phyloP scores from a whole-genome alignment of 2,113 vertebrate species.

The Ptilorrhoa leucosticta region DNA sequence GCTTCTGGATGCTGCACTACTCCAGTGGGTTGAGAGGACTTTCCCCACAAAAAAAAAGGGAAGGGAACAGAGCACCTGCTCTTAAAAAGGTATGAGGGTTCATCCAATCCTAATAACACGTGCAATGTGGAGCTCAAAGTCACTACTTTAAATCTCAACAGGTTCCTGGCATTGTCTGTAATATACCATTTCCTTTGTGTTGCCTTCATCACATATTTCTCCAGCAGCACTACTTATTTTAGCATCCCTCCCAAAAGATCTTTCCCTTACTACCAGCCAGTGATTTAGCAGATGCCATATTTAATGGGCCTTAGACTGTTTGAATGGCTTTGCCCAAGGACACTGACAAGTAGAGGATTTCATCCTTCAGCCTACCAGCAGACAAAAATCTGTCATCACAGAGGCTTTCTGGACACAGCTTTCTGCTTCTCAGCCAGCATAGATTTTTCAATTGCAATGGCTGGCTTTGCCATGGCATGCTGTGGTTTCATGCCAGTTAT shows the following conservation, averaged over 20 bases:
- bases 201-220: neutral
- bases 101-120: neutral
- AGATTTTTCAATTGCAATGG: neutral
- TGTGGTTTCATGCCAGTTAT: neutral
- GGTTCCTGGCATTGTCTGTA: neutral
- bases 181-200: neutral
- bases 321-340: neutral
- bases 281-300: neutral
- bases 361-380: neutral
- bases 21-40: neutral
- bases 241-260: neutral
- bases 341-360: neutral
- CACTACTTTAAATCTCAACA: neutral
- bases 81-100: neutral
- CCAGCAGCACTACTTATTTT: neutral
- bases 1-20: neutral
- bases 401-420: neutral
- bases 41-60: neutral
- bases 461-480: neutral
- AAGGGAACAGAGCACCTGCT: neutral
- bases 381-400: neutral
- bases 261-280: neutral
- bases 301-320: neutral
- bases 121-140: fast-evolving
- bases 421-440: neutral